These are phyloP conservation scores for Lasiurus cinereus DNA, from an alignment of 2,113 vertebrate genomes.

Conservation along the genomic window DNA sequence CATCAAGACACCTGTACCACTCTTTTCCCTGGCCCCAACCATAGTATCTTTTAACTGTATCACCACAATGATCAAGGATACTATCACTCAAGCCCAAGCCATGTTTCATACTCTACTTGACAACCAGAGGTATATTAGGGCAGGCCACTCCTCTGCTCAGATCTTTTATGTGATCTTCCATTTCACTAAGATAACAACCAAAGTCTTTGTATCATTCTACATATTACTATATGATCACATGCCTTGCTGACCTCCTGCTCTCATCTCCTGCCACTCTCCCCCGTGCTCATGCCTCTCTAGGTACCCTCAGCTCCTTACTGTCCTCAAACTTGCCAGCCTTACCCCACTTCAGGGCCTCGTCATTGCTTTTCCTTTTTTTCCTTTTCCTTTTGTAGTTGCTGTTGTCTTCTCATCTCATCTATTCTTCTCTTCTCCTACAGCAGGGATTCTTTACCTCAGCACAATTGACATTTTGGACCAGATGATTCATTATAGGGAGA, in stretches of 20 bases:
- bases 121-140: not conserved
- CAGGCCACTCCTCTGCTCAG: not conserved
- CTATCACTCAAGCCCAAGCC: not conserved
- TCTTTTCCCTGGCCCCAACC: not conserved
- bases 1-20: not conserved
- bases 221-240: not conserved
- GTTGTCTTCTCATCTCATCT: not conserved
- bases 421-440: not conserved
- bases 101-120: accelerated
- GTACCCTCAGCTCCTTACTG: not conserved
- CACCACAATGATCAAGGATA: not conserved
- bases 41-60: not conserved
- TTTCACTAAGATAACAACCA: not conserved
- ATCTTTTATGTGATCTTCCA: not conserved
- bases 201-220: not conserved
- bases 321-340: not conserved
- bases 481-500: not conserved
- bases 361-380: not conserved
- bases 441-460: not conserved
- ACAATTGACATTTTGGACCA: not conserved
- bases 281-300: not conserved
- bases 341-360: not conserved
- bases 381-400: not conserved
- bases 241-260: not conserved
- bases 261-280: not conserved